phyloP scores from a whole-genome alignment of 2,888 invertebrate species.

The Lissocephala sabroskyi region DNA sequence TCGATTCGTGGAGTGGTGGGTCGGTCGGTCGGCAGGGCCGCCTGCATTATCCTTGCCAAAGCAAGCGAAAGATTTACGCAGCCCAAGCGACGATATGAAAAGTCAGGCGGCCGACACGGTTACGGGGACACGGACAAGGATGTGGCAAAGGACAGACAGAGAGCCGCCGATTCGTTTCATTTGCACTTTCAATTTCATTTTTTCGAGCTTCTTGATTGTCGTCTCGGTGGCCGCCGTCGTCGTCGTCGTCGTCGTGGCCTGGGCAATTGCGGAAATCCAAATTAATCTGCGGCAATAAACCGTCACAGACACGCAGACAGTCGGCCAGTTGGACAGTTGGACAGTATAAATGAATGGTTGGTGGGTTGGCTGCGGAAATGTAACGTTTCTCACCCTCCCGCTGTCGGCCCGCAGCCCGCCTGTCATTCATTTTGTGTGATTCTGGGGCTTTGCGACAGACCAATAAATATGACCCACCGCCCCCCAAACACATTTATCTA shows the following conservation, averaged over 20 bases:
- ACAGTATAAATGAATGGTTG: too few species aligned
- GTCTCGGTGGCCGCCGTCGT: background rate
- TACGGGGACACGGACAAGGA: background rate
- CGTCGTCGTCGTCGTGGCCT: background rate
- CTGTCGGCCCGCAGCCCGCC: too few species aligned
- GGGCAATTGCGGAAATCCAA: conserved; percentile 29
- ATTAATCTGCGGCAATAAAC: conserved; percentile 40
- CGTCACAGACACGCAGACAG: conserved; percentile 12
- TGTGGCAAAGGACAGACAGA: background rate
- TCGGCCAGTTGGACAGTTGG: too few species aligned
- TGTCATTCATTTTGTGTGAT: too few species aligned
- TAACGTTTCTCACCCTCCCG: too few species aligned
- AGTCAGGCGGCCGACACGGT: conserved; percentile 2
- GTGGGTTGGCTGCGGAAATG: too few species aligned
- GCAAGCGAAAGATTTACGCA: conserved; percentile 13
- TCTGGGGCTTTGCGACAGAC: too few species aligned
- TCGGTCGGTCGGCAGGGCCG: background rate
- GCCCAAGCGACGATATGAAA: conserved; percentile 9
- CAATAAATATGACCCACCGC: conserved; percentile 5
- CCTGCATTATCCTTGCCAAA: conserved; percentile 5
- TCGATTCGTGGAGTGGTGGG: too few species aligned
- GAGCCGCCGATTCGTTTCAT: conserved; percentile 24
- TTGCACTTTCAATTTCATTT: conserved; percentile 40
- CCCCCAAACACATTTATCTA: conserved; percentile 1
- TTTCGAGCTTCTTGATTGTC: background rate